Evolutionary conservation across 2,797 vertebrate genomes (phyloP), one percentile per base, ranked within the genome.

Genomic region (Artibeus jamaicensis): DNA sequence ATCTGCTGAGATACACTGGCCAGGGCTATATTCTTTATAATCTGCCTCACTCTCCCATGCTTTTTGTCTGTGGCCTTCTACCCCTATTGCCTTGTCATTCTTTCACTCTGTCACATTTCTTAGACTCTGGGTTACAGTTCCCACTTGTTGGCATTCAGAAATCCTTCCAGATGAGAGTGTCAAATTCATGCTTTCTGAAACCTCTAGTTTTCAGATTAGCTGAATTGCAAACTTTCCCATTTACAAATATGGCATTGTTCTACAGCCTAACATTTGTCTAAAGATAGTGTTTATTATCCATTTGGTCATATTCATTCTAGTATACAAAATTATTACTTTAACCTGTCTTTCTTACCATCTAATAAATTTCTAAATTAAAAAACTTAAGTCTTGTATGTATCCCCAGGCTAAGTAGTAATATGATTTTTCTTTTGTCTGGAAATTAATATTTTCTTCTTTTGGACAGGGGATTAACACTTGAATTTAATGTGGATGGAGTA

Each of bases 161-260:
- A 79, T 92, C 48, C 73, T 53, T 96, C 94, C 67, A 88, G 74
- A 93, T 67, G 87, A 92, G 81, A 90, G 46, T 90, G 16, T 96
- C 73, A n/a, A 92, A 24, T 90, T 77, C 65, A 37, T 59, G 84
- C 74, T 92, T 92, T 62, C 39, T 91, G 42, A 94, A 93, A 79
- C 85, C 76, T 94, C 82, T 81, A 32, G 95, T 95, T 97, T 96
- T 87, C 81, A 94, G 73, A 88, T 94, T 83, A 96, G 37, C 67
- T 85, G 86, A 86, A 74, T 86, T 91, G 93, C 77, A 83, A 97
- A 85, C 67, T 82, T 96, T 59, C 37, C 55, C 42, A 44, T 59
- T 96, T 93, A 91, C 46, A 98, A 97, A 87, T 91, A 83, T 96
- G 97, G 76, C 83, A 96, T 97, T 88, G 50, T 68, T 93, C 21